phyloP scores from a whole-genome alignment of 2,113 vertebrate genomes.

The Terrapene triunguis region DNA sequence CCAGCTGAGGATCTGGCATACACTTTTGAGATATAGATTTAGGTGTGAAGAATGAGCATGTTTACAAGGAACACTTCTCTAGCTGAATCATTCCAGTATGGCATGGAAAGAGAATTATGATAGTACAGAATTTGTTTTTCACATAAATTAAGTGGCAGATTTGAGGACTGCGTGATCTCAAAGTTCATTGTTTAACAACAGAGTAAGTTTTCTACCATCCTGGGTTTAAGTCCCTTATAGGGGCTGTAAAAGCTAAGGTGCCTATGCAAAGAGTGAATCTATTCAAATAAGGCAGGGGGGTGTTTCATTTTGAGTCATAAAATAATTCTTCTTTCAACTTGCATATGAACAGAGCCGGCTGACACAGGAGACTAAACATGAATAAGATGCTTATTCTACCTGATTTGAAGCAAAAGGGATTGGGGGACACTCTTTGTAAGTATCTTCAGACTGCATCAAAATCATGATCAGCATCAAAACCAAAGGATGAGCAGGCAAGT shows the following conservation, averaged over 20 bases:
- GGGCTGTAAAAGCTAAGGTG: background rate
- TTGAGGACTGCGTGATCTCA: background rate
- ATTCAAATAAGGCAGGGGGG: background rate
- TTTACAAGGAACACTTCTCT: background rate
- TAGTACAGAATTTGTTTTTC: no score
- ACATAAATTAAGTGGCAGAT: background rate
- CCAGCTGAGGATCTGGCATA: background rate
- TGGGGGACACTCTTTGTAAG: background rate
- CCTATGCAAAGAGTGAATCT: background rate
- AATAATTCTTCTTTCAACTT: background rate
- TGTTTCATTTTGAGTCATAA: background rate
- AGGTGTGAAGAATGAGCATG: background rate
- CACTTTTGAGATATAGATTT: background rate
- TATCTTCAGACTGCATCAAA: background rate
- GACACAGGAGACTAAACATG: background rate
- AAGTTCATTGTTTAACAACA: background rate
- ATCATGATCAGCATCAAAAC: background rate
- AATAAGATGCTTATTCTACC: background rate
- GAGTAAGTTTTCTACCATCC: background rate
- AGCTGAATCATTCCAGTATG: background rate
- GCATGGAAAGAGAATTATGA: background rate
- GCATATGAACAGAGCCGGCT: background rate
- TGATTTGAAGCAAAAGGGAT: fast-evolving
- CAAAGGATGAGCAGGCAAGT: background rate
- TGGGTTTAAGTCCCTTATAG: background rate